Percentiles rank a stretch among this genome's conserved stretches.
phyloP scores from a whole-genome alignment of 1,140 invertebrate species.

The Drosophila dunni region DNA sequence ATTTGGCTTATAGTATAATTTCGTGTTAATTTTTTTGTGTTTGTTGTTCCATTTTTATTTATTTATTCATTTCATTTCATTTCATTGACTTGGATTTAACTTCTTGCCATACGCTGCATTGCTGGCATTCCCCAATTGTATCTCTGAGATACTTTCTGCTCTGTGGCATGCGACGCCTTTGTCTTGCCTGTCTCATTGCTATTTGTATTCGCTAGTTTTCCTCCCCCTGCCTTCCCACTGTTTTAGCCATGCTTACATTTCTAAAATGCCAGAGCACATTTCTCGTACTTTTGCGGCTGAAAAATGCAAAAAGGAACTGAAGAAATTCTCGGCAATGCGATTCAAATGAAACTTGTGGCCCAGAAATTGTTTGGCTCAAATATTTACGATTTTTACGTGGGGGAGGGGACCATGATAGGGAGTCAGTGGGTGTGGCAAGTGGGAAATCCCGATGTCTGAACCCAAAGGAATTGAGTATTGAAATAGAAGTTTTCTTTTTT shows the following conservation, averaged over 20 bases:
- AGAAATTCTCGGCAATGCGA: slow-evolving; percentile 26
- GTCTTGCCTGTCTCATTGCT: slow-evolving; percentile 29
- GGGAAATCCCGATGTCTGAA: not conserved
- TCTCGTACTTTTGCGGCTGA: slow-evolving; percentile 42
- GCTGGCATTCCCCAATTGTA: slow-evolving; percentile 65
- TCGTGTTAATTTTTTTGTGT: slow-evolving; percentile 64
- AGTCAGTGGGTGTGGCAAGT: not conserved
- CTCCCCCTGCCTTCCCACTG: slow-evolving; percentile 6
- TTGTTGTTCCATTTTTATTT: slow-evolving; percentile 61
- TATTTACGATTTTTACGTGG: not conserved
- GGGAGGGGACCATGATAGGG: not conserved
- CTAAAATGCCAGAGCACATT: slow-evolving; percentile 72
- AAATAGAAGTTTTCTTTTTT: too few species aligned
- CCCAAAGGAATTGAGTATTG: slow-evolving; percentile 5
- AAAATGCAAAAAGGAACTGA: slow-evolving; percentile 22
- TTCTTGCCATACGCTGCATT: slow-evolving; percentile 67
- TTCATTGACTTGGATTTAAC: slow-evolving; percentile 34
- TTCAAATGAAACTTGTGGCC: slow-evolving; percentile 39
- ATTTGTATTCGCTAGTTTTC: slow-evolving; percentile 30
- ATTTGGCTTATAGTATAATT: slow-evolving; percentile 9
- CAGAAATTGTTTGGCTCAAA: slow-evolving; percentile 33
- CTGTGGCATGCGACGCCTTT: slow-evolving; percentile 54
- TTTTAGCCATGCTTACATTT: slow-evolving; percentile 63
- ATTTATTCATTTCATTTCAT: not conserved
- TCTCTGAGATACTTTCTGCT: slow-evolving; percentile 57